phyloP scores from a whole-genome alignment of 2,113 vertebrate species.

The Willisornis vidua region DNA sequence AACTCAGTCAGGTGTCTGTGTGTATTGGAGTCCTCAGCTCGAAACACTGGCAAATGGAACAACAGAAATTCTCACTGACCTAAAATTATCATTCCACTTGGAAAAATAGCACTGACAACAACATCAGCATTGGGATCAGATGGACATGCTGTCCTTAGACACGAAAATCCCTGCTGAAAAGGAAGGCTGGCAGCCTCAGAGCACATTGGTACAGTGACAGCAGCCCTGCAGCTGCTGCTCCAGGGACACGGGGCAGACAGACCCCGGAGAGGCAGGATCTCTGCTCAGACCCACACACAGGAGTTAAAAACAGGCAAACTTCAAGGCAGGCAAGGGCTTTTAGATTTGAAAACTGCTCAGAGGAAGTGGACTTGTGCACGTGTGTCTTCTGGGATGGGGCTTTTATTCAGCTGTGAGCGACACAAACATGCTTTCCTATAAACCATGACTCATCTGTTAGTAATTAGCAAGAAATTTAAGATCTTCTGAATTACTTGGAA shows the following conservation, averaged over 20 bases:
- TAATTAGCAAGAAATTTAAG: background rate
- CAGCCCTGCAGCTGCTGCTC: background rate
- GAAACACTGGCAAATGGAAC: constrained; percentile 85
- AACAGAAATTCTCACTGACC: constrained; percentile 9
- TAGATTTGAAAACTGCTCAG: constrained; percentile 2
- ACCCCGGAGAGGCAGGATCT: background rate
- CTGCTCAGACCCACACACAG: background rate
- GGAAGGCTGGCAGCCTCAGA: background rate
- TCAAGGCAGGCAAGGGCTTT: background rate
- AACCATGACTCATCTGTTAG: background rate
- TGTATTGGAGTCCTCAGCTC: constrained; percentile 98
- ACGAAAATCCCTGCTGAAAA: background rate
- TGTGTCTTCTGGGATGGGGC: background rate
- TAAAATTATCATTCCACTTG: constrained; percentile 6
- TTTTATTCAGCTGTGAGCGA: background rate
- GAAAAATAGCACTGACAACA: background rate
- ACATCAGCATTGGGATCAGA: background rate
- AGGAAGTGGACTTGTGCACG: background rate
- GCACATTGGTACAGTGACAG: background rate
- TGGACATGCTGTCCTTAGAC: background rate
- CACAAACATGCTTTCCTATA: background rate
- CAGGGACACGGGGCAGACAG: background rate
- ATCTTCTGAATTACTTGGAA: background rate
- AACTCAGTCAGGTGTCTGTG: constrained; percentile 98
- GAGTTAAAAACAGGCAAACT: constrained; percentile 1